Evolutionary conservation across 2,888 invertebrate genomes (phyloP).

Genomic region (Ormia ochracea): DNA sequence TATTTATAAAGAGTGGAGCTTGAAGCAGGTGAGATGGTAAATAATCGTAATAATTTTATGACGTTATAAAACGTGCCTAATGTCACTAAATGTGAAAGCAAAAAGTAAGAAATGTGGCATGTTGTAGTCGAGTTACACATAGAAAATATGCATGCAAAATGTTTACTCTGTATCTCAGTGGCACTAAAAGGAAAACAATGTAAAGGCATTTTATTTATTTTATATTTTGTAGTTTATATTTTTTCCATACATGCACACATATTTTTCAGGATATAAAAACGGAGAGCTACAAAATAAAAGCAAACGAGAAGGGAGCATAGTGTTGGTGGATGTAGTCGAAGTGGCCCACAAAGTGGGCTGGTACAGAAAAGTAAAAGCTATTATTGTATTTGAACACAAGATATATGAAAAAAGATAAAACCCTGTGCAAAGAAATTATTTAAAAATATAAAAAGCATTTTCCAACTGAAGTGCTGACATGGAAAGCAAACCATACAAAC

Average conservation of each 20-base stretch:
- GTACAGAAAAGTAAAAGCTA: slow-evolving; percentile 21
- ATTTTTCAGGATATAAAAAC: slow-evolving; percentile 45
- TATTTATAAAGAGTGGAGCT: slow-evolving; percentile 2
- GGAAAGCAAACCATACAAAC: background rate
- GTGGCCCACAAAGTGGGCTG: background rate
- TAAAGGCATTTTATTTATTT: slow-evolving; percentile 50
- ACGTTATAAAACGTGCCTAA: slow-evolving; percentile 63
- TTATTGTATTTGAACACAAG: slow-evolving; percentile 47
- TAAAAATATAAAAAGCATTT: slow-evolving; percentile 26
- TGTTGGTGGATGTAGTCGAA: background rate
- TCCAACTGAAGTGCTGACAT: slow-evolving; percentile 16
- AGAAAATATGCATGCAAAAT: slow-evolving; percentile 45
- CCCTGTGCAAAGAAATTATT: slow-evolving; percentile 24
- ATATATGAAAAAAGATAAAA: slow-evolving; percentile 43
- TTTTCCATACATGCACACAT: too few species aligned
- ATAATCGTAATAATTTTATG: slow-evolving; percentile 63
- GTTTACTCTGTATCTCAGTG: background rate
- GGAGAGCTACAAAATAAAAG: slow-evolving; percentile 26
- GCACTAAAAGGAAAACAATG: slow-evolving; percentile 60
- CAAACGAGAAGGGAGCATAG: background rate
- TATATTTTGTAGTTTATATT: slow-evolving; percentile 22
- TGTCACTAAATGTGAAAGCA: slow-evolving; percentile 50
- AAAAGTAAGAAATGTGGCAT: slow-evolving; percentile 14
- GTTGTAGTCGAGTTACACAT: slow-evolving; percentile 4
- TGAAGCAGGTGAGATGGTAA: slow-evolving; percentile 42